Conservation (phyloP, 2,113 vertebrate species). For the Plecotus auritus region DNA sequence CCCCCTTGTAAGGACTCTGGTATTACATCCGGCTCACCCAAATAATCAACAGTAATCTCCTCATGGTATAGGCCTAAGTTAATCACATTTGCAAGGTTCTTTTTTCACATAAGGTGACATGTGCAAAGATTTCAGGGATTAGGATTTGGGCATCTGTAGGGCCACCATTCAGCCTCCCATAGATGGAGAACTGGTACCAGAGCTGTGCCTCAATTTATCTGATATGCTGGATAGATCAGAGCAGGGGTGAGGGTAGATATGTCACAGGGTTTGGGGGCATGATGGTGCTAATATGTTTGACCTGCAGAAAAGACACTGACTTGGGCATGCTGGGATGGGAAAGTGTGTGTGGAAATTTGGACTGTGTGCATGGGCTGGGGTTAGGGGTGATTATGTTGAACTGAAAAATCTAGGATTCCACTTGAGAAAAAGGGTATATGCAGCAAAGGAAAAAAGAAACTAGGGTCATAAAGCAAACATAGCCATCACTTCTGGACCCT, state of each 20-base stretch:
- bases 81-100: background rate
- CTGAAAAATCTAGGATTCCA: background rate
- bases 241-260: too few relatives aligned
- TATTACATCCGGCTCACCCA: too few relatives aligned
- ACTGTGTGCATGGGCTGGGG: background rate
- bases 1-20: background rate
- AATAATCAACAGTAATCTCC: background rate
- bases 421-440: background rate
- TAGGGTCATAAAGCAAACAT: background rate
- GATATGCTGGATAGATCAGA: background rate
- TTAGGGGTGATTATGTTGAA: background rate
- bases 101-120: background rate
- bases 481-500: background rate
- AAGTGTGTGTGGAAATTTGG: background rate
- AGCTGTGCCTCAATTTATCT: too few relatives aligned
- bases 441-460: background rate
- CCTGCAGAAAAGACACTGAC: background rate
- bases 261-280: background rate
- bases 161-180: background rate
- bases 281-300: background rate
- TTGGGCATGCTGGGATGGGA: background rate
- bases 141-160: background rate
- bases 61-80: background rate
- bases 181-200: fast-evolving
- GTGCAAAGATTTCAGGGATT: background rate